Base-by-base conservation (phyloP, 2,888 invertebrate species). In the Mesorhabditis spiculigera region DNA sequence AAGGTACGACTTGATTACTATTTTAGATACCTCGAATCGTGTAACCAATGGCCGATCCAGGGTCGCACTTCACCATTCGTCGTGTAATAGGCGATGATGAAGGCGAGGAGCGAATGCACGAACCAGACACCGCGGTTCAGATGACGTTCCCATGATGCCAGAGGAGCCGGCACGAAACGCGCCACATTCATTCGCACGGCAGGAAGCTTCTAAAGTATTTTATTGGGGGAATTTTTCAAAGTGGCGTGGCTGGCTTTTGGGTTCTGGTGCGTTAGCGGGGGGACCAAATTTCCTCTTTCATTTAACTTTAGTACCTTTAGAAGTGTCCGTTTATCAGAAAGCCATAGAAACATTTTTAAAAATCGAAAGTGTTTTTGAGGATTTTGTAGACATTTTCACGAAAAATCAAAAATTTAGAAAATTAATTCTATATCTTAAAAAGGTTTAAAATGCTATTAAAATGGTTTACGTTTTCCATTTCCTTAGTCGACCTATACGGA, bases 61-160 rank as follows among this genome's bases (percentile, higher is more conserved):
- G 28, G 62, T 16, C 72, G 71, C 42, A 78, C 64, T 62, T 75
- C 69, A 63, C 75, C 75, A 50, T 70, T 69, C n/a, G 81, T 77
- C 5, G 77, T 75, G 43, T 71, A 72, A 63, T 71, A 75, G 0
- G 83, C 73, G 6, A 83, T 69, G 5, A 75, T 44, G 45, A 82
- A 77, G 3, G 82, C 78, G 13, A 73, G 67, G 13, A 76, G 43
- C 5, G 79, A 80, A 73, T 83, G 82, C 5, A 73, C 70, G 28
- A 79, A 73, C 78, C 80, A 83, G 5, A 83, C 70, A 42, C 72
- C 45, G 67, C 78, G 79, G 45, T 78, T 80, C 5, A 81, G 44
- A 65, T 69, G 45, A 41, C 71, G 45, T 61, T 78, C 78, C 66
- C 70, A 72, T 64, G 43, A 63, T 16, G 44, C 28, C 16, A 75